Conservation (phyloP, 2,888 invertebrate species). For the Eustalomyia histrio region DNA sequence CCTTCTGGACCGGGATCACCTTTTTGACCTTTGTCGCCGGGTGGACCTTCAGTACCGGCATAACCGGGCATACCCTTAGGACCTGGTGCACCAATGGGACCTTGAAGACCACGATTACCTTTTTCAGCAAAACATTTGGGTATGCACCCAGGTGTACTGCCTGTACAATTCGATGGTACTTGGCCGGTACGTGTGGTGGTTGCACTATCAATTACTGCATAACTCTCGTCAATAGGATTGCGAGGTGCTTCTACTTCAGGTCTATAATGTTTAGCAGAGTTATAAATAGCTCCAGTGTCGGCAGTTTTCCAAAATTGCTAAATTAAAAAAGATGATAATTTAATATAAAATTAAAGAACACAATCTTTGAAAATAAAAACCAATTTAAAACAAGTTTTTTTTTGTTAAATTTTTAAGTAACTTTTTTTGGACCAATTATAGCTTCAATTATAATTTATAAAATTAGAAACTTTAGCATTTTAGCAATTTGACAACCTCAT, state of each 20-base stretch:
- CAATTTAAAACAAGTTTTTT: background rate
- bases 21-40: conserved; percentile 93
- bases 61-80: conserved; percentile 89
- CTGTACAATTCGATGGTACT: conserved; percentile 83
- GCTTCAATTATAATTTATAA: too few species aligned
- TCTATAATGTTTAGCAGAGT: conserved; percentile 71
- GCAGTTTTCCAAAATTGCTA: conserved; percentile 80
- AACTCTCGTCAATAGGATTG: conserved; percentile 75
- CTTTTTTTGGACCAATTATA: too few species aligned
- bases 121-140: conserved; percentile 95
- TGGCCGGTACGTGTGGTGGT: conserved; percentile 74
- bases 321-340: conserved; percentile 9
- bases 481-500: too few species aligned
- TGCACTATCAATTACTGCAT: conserved; percentile 76
- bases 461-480: too few species aligned
- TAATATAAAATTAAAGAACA: background rate
- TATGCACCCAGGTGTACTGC: conserved; percentile 85
- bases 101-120: conserved; percentile 89
- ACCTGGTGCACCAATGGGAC: conserved; percentile 86
- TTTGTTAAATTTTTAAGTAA: too few species aligned
- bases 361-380: background rate
- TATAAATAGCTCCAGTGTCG: conserved; percentile 75
- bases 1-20: conserved; percentile 92
- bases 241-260: conserved; percentile 70
- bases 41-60: conserved; percentile 90